Base-by-base conservation (phyloP, 2,797 vertebrate species). In the Cottoperca gobio region DNA sequence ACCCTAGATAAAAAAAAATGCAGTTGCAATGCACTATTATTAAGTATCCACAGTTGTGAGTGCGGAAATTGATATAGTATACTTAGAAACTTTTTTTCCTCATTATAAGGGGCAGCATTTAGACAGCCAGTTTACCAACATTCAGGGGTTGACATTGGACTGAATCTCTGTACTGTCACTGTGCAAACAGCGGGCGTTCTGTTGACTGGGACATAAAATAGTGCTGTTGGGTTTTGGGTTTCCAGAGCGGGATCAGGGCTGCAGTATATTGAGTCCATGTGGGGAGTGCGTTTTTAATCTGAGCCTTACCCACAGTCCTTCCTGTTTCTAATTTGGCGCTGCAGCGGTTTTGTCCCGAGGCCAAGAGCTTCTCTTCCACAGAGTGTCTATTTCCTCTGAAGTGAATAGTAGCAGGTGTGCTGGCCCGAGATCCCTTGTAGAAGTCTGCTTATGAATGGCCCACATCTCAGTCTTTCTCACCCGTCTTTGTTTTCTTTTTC, bases 301-400 rank as follows among this genome's bases (percentile, higher is more conserved):
- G 91, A 93, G 92, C 91, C 88, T 93, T 94, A 94, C 93, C 95
- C 95, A 91, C 94, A 95, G 94, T 92, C 94, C 93, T 95, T 96
- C 95, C 95, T 95, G 95, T 95, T 96, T 96, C 95, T 95, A 95
- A 95, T 95, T 95, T 95, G 93, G 93, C 94, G 90, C 93, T 94
- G 92, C 92, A 91, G 94, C 89, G 94, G 95, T 95, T 96, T 95
- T 95, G 94, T 95, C 93, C 92, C 60, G 85, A 90, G 94, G 94
- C 95, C 93, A 95, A 93, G 83, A 94, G 93, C 92, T 93, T 95
- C 94, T 95, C 94, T 94, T 95, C 94, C 95, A 94, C 91, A 88
- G 93, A 95, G 93, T 94, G 94, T 95, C 94, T 94, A 94, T 95
- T 95, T 95, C 95, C 95, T 95, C 93, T 94, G 92, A 94, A 94